A percentile compares a stretch with the other conserved stretches of the same genome.
Evolutionary conservation across 1,140 invertebrate genomes (phyloP).

Genomic region (Drosophila cardini): DNA sequence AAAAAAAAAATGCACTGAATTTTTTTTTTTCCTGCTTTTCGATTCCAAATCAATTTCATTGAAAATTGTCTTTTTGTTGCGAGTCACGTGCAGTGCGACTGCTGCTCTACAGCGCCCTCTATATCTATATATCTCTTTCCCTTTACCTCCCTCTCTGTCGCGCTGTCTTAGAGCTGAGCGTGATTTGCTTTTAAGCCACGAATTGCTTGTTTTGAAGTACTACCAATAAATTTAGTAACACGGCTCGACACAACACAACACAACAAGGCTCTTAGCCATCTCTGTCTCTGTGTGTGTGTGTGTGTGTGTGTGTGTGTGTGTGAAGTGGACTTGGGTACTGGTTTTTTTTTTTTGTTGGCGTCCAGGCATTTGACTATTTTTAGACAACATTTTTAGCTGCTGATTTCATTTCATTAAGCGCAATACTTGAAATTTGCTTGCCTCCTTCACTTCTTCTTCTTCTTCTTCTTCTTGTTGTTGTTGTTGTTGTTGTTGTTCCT

Average conservation of each 20-base stretch:
- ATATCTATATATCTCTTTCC: background rate
- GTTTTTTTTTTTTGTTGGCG: slow-evolving; percentile 28
- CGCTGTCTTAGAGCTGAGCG: background rate
- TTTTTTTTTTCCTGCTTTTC: background rate
- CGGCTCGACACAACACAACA: no score
- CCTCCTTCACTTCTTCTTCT: background rate
- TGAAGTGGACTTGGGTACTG: slow-evolving; percentile 36
- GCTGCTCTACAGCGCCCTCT: background rate
- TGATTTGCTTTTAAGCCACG: no score
- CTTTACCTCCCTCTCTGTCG: background rate
- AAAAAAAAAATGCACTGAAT: no score
- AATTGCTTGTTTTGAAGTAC: no score
- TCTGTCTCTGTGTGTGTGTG: slow-evolving; percentile 16
- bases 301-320: slow-evolving; percentile 28
- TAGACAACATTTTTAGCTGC: slow-evolving; percentile 78
- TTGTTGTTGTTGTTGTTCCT: slow-evolving; percentile 10
- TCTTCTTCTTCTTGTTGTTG: background rate
- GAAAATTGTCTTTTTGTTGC: slow-evolving; percentile 21
- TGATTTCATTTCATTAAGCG: slow-evolving; percentile 71
- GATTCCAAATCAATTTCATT: slow-evolving; percentile 10
- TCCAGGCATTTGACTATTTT: slow-evolving; percentile 66
- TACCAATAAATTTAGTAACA: no score
- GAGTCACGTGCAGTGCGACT: slow-evolving; percentile 60
- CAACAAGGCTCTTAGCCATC: background rate
- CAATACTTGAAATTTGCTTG: slow-evolving; percentile 45